Percentiles rank a stretch among this genome's conserved stretches.
Conservation (phyloP, 2,888 invertebrate species). For the Chouioia cunea region DNA sequence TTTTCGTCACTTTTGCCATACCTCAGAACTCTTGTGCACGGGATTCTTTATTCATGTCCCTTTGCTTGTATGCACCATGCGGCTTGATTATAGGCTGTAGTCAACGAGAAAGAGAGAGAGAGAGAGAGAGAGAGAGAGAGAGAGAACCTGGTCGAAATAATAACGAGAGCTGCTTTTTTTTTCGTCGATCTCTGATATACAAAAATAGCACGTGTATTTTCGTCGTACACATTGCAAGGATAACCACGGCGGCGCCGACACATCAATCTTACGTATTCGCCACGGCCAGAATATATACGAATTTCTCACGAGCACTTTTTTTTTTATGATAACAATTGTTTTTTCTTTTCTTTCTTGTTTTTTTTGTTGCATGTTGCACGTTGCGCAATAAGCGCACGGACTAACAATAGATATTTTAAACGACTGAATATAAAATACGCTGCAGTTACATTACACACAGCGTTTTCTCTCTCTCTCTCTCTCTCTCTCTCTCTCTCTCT, state of each 20-base stretch:
- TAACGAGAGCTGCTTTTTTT: conserved; percentile 12
- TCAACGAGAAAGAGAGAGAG: not conserved
- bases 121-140: conserved; percentile 5
- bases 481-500: too few relatives aligned
- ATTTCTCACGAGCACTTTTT: too few relatives aligned
- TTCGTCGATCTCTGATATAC: conserved; percentile 17
- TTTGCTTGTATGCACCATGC: too few relatives aligned
- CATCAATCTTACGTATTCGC: too few relatives aligned
- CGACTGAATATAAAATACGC: not conserved
- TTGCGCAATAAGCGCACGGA: conserved; percentile 20
- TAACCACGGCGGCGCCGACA: too few relatives aligned
- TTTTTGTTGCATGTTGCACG: too few relatives aligned
- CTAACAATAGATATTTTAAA: conserved; percentile 26
- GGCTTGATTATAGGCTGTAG: not conserved
- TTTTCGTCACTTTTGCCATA: conserved; percentile 15
- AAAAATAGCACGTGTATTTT: not conserved
- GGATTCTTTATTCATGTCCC: not conserved
- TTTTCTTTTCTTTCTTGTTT: too few relatives aligned
- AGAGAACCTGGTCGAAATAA: not conserved
- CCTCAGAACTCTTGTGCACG: not conserved
- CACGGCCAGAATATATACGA: too few relatives aligned
- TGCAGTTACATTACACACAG: conserved; percentile 7
- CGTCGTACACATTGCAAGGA: not conserved
- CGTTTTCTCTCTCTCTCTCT: too few relatives aligned
- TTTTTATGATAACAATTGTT: too few relatives aligned